A percentile compares a stretch with the other conserved stretches of the same genome.
These are phyloP conservation scores for Hyphantria cunea DNA, from an alignment of 1,140 invertebrate species.

Conservation along the genomic window DNA sequence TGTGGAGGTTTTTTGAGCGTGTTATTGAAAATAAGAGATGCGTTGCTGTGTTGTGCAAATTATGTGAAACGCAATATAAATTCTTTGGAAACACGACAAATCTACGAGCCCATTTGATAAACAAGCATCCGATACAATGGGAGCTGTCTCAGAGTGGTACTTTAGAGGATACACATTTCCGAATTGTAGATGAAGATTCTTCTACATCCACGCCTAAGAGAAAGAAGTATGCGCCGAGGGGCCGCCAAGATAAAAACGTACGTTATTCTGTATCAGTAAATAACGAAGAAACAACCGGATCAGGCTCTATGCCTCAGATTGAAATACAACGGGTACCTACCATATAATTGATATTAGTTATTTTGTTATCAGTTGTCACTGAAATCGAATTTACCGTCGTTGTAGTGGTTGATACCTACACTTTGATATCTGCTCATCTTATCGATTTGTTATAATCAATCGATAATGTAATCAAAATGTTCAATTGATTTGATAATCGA, in stretches of 20 bases:
- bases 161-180: conserved; percentile 54
- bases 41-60: conserved; percentile 71
- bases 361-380: conserved; percentile 35
- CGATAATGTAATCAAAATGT: background rate
- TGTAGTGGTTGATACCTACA: background rate
- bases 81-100: conserved; percentile 77
- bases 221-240: conserved; percentile 51
- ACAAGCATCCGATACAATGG: conserved; percentile 75
- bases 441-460: conserved; percentile 3
- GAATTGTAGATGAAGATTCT: conserved; percentile 53
- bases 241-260: conserved; percentile 66
- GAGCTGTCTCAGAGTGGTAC: conserved; percentile 65
- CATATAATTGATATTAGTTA: conserved; percentile 32
- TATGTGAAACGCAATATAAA: conserved; percentile 73
- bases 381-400: background rate
- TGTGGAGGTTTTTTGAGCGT: conserved; percentile 75
- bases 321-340: conserved; percentile 72
- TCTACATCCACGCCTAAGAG: conserved; percentile 45
- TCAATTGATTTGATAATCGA: background rate
- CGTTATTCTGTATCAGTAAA: conserved; percentile 71
- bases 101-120: conserved; percentile 64
- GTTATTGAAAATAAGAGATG: conserved; percentile 66
- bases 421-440: background rate
- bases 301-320: conserved; percentile 59
- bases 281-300: conserved; percentile 48